Evolutionary conservation across 1,140 invertebrate species (phyloP), one percentile per base, ranked within the genome.

Genomic region (Medauroidea extradentata): DNA sequence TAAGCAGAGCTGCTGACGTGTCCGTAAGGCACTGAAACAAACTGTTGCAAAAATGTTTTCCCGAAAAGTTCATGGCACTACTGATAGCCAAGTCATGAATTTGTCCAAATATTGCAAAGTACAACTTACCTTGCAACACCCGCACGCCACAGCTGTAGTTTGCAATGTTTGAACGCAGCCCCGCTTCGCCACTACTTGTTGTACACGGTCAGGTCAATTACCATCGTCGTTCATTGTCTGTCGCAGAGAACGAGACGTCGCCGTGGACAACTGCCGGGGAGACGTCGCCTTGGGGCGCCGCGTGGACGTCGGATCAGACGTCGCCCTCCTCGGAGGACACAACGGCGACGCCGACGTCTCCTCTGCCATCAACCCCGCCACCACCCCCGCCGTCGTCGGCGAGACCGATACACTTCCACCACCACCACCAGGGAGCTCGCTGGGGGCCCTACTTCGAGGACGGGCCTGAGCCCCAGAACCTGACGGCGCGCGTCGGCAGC

Each of bases 371-470:
- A 1, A 24, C 25, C 2, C 51, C 25, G 11, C 5, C n/a, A 2
- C 14, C 38, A 2, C 27, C 19, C 13, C n/a, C 24, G 41, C 24
- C 34, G 13, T 48, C 49, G 42, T 27, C 59, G n/a, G 38, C 44
- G 54, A 14, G 14, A 4, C 21, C n/a, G 3, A 7, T 34, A 4
- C 29, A 34, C 29, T 11, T 7, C 29, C 58, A 42, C 9, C 53
- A 61, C 48, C 61, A 18, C 51, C 67, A 25, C 48, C 66, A 48
- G 61, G 63, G 18, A 72, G 70, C 41, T 66, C 75, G 34, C 50
- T 88, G 85, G 73, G 86, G 88, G 1, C 89, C 89, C 1, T 90
- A 88, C 71, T 91, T 90, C 71, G 86, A 90, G 69, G 87, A 88
- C 59, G 83, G 81, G 29, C 70, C 75, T 3, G 77, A 76, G 29